phyloP scores from a whole-genome alignment of 2,113 vertebrate genomes.

The Todiramphus chloris region DNA sequence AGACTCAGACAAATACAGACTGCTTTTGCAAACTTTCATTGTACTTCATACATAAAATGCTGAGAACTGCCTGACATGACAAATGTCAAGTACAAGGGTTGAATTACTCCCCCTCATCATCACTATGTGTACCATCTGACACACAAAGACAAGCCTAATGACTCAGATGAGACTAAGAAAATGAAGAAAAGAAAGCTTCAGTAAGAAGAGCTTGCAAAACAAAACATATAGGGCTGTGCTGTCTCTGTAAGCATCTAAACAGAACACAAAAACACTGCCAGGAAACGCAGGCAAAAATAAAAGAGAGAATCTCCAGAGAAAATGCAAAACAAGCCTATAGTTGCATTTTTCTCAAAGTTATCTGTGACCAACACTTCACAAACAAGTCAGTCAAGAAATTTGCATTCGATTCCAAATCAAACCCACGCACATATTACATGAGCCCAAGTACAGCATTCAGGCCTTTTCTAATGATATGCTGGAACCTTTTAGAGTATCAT shows the following conservation, averaged over 20 bases:
- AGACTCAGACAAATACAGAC: neutral
- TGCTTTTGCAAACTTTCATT: neutral
- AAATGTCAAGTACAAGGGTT: neutral
- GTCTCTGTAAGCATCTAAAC: neutral
- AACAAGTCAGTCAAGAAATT: neutral
- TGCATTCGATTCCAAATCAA: neutral
- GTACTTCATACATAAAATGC: neutral
- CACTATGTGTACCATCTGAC: neutral
- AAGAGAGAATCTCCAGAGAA: neutral
- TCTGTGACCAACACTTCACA: neutral
- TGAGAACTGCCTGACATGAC: neutral
- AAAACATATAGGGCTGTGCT: neutral
- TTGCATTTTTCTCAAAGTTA: neutral
- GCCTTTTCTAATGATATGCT: neutral
- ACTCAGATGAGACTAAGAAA: neutral
- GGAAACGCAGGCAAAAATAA: neutral
- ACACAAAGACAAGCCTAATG: neutral
- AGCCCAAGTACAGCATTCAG: neutral
- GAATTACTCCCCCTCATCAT: neutral
- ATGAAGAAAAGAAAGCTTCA: neutral
- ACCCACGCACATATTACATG: neutral
- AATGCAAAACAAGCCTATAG: neutral
- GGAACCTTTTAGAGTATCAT: neutral
- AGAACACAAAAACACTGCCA: neutral
- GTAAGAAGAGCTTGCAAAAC: neutral